A percentile compares a stretch with the other conserved stretches of the same genome.
Evolutionary conservation across 2,797 vertebrate genomes (phyloP).

Genomic region (Hipposideros larvatus): DNA sequence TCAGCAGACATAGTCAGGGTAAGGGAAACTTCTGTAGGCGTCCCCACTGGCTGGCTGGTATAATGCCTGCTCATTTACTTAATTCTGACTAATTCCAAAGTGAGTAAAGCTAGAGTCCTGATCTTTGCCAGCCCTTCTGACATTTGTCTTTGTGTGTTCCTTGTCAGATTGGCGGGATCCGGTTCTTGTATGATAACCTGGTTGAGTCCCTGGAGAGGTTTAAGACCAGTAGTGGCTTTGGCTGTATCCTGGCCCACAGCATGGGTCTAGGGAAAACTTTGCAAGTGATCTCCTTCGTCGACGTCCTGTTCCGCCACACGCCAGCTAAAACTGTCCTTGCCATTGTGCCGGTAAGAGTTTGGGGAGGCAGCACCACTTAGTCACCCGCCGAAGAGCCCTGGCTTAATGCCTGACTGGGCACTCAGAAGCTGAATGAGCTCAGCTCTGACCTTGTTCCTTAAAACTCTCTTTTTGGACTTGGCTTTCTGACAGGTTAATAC

Average conservation of each 20-base stretch:
- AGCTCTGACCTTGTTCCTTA: slow-evolving; percentile 50
- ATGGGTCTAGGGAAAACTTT: slow-evolving; percentile 99
- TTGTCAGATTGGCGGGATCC: slow-evolving; percentile 96
- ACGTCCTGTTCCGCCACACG: slow-evolving; percentile 96
- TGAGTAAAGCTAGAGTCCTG: background rate
- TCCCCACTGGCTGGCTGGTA: background rate
- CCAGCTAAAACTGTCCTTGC: slow-evolving; percentile 98
- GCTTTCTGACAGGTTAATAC: slow-evolving; percentile 94
- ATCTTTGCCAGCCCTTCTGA: slow-evolving; percentile 41
- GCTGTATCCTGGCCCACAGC: slow-evolving; percentile 99
- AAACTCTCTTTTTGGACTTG: slow-evolving; percentile 49
- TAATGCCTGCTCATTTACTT: background rate
- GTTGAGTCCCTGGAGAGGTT: slow-evolving; percentile 98
- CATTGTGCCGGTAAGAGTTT: slow-evolving; percentile 95
- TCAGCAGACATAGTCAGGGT: background rate
- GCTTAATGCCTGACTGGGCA: background rate
- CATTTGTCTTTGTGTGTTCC: slow-evolving; percentile 11
- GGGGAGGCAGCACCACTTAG: background rate
- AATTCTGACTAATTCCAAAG: background rate
- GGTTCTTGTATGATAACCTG: slow-evolving; percentile 98
- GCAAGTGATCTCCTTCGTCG: slow-evolving; percentile 99
- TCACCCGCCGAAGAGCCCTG: background rate
- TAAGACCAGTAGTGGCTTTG: slow-evolving; percentile 97
- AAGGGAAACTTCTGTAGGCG: background rate
- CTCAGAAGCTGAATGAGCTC: background rate